Conservation (phyloP, 2,888 invertebrate species). For the Eupeodes latifasciatus region DNA sequence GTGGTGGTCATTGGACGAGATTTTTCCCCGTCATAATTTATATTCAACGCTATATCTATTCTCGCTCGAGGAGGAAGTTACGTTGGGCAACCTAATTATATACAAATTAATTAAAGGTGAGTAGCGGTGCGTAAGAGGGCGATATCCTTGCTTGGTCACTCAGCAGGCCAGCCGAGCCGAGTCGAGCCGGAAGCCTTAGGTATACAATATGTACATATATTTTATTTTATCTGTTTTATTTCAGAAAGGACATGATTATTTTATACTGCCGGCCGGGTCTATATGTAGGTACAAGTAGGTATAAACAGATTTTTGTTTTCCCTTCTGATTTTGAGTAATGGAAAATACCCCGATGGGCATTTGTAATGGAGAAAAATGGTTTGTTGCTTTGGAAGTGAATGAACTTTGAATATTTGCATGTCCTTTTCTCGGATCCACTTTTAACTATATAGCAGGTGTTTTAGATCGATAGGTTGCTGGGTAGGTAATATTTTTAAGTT, state of each 20-base stretch:
- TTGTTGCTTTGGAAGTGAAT: neutral
- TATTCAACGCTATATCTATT: neutral
- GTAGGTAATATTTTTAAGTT: neutral
- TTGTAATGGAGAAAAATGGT: neutral
- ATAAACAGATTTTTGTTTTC: conserved; percentile 2
- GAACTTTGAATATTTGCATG: neutral
- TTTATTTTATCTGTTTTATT: conserved; percentile 11
- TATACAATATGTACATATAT: conserved; percentile 9
- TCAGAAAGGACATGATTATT: conserved; percentile 15
- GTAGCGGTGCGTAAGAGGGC: conserved; percentile 50
- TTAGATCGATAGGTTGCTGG: no score
- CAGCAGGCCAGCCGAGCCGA: neutral
- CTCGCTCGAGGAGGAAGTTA: conserved; percentile 37
- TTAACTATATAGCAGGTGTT: neutral
- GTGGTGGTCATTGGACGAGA: neutral
- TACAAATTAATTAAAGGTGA: conserved; percentile 70
- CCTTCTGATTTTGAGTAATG: neutral
- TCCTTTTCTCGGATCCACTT: neutral
- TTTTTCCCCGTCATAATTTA: conserved; percentile 25
- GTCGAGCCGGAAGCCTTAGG: conserved; percentile 16
- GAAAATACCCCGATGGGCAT: neutral
- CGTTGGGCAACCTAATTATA: conserved; percentile 62
- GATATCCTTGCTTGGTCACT: conserved; percentile 33
- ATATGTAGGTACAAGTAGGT: neutral
- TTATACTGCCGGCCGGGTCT: neutral